Evolutionary conservation across 1,140 invertebrate genomes (phyloP).

Genomic region (Aphelinus certus): DNA sequence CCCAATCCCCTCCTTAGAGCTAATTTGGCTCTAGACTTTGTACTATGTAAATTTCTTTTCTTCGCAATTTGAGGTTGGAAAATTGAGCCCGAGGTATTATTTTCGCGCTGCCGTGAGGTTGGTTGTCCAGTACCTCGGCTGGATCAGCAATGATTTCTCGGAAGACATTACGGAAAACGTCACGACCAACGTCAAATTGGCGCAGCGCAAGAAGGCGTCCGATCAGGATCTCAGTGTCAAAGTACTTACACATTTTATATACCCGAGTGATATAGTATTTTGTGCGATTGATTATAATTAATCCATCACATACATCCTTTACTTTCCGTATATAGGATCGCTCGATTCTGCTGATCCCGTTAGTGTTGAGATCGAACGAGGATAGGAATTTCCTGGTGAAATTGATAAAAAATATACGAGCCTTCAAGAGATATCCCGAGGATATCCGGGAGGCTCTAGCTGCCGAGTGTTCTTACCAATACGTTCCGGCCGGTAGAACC

Average conservation of each 20-base stretch:
- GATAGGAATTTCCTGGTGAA: slow-evolving; percentile 44
- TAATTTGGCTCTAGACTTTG: no score
- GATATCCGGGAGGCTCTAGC: slow-evolving; percentile 67
- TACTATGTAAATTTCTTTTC: no score
- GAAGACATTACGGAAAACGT: slow-evolving; percentile 67
- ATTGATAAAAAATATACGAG: slow-evolving; percentile 46
- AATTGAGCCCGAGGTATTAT: slow-evolving; percentile 64
- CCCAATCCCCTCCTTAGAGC: no score
- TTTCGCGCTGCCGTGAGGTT: slow-evolving; percentile 68
- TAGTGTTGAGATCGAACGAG: slow-evolving; percentile 37
- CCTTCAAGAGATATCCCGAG: slow-evolving; percentile 56
- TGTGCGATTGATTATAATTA: no score
- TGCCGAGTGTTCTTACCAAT: slow-evolving; percentile 67
- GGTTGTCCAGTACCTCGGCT: slow-evolving; percentile 59
- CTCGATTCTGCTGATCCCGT: slow-evolving; percentile 44
- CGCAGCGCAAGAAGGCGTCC: slow-evolving; percentile 59
- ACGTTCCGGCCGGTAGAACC: slow-evolving; percentile 64
- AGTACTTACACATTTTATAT: slow-evolving; percentile 1
- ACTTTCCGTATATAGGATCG: slow-evolving; percentile 48
- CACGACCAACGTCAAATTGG: slow-evolving; percentile 64
- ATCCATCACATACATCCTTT: no score
- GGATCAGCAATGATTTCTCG: slow-evolving; percentile 49
- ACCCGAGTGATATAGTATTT: no score
- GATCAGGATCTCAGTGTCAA: slow-evolving; percentile 18
- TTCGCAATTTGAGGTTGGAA: slow-evolving; percentile 21